phyloP scores from a whole-genome alignment of 2,888 invertebrate genomes.

The Sinhomidia bicolor region DNA sequence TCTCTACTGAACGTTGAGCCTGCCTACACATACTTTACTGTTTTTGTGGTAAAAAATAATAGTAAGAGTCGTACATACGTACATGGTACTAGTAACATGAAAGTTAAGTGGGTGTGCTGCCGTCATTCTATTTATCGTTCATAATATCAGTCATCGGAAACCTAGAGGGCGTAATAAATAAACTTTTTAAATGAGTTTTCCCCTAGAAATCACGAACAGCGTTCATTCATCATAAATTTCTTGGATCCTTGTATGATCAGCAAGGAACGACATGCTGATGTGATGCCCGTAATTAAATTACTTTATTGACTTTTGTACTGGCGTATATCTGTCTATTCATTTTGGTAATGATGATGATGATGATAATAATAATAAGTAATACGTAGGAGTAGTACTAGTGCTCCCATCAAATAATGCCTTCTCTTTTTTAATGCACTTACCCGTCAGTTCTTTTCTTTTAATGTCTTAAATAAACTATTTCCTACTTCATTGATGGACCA shows the following conservation, averaged over 20 bases:
- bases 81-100: no score
- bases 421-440: no score
- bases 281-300: no score
- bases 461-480: slow-evolving; percentile 52
- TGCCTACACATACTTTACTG: not conserved
- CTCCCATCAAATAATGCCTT: no score
- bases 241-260: not conserved
- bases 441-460: slow-evolving; percentile 15
- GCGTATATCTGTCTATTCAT: no score
- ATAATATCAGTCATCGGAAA: not conserved
- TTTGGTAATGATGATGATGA: no score
- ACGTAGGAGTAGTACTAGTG: no score
- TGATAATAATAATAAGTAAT: no score
- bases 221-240: not conserved
- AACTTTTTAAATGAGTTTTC: slow-evolving; percentile 24
- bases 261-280: not conserved
- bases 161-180: not conserved
- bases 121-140: not conserved
- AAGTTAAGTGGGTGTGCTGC: not conserved
- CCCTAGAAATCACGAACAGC: not conserved
- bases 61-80: no score
- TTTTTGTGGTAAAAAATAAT: not conserved
- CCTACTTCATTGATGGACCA: slow-evolving; percentile 55
- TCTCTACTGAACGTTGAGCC: not conserved
- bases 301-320: no score